Evolutionary conservation across 2,888 invertebrate species (phyloP).

Genomic region (Sinelater perroti): DNA sequence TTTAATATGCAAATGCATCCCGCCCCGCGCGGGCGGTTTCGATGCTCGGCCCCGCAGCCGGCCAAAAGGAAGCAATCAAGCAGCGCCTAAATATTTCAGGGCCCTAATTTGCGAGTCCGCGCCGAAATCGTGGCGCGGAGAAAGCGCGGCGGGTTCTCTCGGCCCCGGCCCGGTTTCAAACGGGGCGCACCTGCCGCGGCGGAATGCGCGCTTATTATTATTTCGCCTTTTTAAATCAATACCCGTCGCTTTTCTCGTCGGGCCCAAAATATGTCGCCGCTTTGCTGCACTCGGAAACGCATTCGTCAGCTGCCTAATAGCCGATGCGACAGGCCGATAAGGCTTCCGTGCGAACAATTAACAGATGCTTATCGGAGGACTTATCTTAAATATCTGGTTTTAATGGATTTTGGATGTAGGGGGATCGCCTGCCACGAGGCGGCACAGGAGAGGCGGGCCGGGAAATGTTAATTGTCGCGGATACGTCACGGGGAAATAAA

Average conservation of each 20-base stretch:
- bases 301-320: background rate
- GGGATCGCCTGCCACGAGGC: background rate
- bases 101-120: no score
- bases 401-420: slow-evolving; percentile 3
- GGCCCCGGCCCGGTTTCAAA: slow-evolving; percentile 44
- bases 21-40: background rate
- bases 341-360: slow-evolving; percentile 3
- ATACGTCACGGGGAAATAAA: background rate
- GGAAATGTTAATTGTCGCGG: slow-evolving; percentile 4
- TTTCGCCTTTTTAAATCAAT: slow-evolving; percentile 26
- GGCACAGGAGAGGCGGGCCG: background rate
- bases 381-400: slow-evolving; percentile 3
- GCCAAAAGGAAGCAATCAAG: no score
- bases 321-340: slow-evolving; percentile 7
- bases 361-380: slow-evolving; percentile 1
- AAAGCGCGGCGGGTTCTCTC: no score
- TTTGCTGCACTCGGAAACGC: background rate
- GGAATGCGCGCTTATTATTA: slow-evolving; percentile 47
- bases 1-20: slow-evolving; percentile 17
- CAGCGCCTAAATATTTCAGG: no score
- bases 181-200: slow-evolving; percentile 53
- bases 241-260: slow-evolving; percentile 7
- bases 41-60: no score
- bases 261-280: slow-evolving; percentile 6
- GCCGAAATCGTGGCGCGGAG: background rate